Evolutionary conservation across 2,888 invertebrate genomes (phyloP).

Genomic region (Tipula lateralis): DNA sequence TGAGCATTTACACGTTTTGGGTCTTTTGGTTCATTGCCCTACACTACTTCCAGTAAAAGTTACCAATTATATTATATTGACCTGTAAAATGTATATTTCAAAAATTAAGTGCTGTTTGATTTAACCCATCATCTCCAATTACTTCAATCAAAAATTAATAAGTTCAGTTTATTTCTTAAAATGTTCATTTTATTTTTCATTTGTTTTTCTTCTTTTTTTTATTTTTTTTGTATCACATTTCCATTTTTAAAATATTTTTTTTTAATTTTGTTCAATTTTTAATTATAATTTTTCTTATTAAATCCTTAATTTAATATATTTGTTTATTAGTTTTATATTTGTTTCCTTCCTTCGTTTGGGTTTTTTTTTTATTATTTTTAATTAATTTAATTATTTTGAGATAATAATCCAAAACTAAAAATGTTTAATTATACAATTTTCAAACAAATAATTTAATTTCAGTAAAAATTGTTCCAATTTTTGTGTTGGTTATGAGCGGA

Average conservation of each 20-base stretch:
- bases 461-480: background rate
- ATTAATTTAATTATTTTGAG: background rate
- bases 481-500: background rate
- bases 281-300: background rate
- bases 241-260: constrained; percentile 9
- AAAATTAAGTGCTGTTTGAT: too few relatives aligned
- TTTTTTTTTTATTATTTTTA: background rate
- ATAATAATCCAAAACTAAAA: background rate
- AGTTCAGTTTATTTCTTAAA: background rate
- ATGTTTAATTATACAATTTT: background rate
- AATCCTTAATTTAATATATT: background rate
- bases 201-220: background rate
- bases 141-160: background rate
- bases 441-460: background rate
- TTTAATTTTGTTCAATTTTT: background rate
- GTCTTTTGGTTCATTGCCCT: too few relatives aligned
- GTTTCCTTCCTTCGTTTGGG: background rate
- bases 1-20: too few relatives aligned
- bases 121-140: too few relatives aligned
- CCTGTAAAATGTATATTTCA: too few relatives aligned
- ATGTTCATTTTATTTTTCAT: constrained; percentile 11
- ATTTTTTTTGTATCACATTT: constrained; percentile 12
- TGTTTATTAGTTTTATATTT: background rate
- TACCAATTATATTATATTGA: too few relatives aligned
- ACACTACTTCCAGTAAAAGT: too few relatives aligned